Conservation (phyloP, 2,797 vertebrate species). For the Momotus momota region DNA sequence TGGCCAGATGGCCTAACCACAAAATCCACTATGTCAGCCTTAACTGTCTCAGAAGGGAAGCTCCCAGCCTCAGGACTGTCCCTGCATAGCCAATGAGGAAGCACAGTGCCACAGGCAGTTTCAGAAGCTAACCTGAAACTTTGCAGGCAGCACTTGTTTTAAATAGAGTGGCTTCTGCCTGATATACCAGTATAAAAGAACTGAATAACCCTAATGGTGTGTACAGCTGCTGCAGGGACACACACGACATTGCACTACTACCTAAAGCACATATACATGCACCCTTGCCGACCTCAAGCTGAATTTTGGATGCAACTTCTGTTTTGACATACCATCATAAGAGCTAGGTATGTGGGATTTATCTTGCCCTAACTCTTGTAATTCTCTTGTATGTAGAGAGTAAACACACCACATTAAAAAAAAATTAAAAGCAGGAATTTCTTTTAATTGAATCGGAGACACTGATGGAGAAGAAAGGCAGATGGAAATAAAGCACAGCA, state of each 20-base stretch:
- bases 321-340: rapidly evolving
- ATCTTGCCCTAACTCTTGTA: background rate
- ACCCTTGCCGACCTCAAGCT: background rate
- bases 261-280: rapidly evolving
- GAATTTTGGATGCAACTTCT: background rate
- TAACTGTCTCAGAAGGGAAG: background rate
- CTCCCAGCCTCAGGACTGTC: background rate
- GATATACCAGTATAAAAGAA: background rate
- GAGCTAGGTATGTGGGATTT: too few relatives aligned
- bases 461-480: background rate
- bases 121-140: background rate
- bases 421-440: background rate
- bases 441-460: background rate
- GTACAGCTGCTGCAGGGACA: background rate
- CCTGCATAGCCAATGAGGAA: background rate
- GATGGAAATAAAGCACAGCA: background rate
- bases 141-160: background rate
- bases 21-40: background rate
- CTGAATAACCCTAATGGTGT: rapidly evolving
- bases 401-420: background rate
- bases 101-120: background rate
- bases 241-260: rapidly evolving
- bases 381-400: background rate
- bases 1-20: background rate
- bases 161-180: background rate